Percentiles rank a stretch among this genome's conserved stretches.
Conservation (phyloP, 1,140 invertebrate genomes). For the Coptotermes formosanus region DNA sequence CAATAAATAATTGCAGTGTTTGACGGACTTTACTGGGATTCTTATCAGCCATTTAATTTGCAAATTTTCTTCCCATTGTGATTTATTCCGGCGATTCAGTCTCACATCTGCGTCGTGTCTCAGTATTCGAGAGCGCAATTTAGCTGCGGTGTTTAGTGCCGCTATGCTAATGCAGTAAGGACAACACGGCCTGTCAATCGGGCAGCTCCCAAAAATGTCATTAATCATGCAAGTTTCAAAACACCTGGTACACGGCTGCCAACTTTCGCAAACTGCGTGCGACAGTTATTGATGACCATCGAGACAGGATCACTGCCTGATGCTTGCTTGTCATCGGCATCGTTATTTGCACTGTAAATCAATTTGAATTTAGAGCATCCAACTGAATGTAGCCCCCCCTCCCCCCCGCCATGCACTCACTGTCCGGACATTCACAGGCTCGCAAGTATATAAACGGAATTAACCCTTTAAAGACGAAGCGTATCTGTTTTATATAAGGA, state of each 20-base stretch:
- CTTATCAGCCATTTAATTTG: too few relatives aligned
- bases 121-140: too few relatives aligned
- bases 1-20: too few relatives aligned
- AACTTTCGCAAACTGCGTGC: neutral
- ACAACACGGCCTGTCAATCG: neutral
- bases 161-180: neutral
- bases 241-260: neutral
- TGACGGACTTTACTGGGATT: too few relatives aligned
- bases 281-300: neutral
- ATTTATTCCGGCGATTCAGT: too few relatives aligned
- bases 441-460: too few relatives aligned
- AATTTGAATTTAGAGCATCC: neutral
- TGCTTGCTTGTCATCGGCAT: neutral
- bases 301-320: neutral
- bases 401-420: too few relatives aligned
- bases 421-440: neutral
- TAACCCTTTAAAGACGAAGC: too few relatives aligned
- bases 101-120: too few relatives aligned
- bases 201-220: neutral
- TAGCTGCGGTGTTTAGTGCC: neutral
- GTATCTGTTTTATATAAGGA: too few relatives aligned
- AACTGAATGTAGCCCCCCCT: neutral
- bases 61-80: too few relatives aligned
- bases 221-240: neutral
- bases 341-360: slow-evolving; percentile 1